Base-by-base conservation (phyloP, 2,113 vertebrate species). In the Lasiurus borealis region DNA sequence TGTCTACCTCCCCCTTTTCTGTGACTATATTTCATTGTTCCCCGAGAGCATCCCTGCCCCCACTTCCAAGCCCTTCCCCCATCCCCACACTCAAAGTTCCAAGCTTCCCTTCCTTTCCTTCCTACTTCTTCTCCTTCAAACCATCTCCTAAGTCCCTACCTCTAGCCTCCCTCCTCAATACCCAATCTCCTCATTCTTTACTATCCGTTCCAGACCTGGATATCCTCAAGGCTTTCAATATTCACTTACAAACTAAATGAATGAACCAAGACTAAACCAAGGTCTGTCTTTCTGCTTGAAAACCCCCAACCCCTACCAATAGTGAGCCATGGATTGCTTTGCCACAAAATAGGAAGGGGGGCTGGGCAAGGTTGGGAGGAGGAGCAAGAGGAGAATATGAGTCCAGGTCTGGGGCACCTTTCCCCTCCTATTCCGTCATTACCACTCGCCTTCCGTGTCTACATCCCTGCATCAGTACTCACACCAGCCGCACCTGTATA, bases 1-100 rank as follows among this genome's bases (percentile, higher is more conserved):
- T 96, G 88, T 92, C 96, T 96, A 66, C 36, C 59, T 72, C 93
- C 78, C 66, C 12, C 86, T 89, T 72, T 44, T 84, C 87, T 77
- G 77, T 97, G 94, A 97, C 97, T 95, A 34, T 21, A 73, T 91
- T 90, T 78, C 92, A 96, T 97, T 97, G 97, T 97, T 97, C 87
- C 73, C 59, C 27, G 34, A 57, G 18, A 85, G 68, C 87, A 87
- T 73, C 96, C 96, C 97, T 90, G 78, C 96, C 96, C 96, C 95
- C 95, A 85, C 88, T 23, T 81, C 68, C 68, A 78, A 88, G 73
- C n/a, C 48, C 34, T 90, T 83, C 48, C 57, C 57, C 31, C 59
- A 72, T 59, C 72, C 29, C 46, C 34, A 87, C 1, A 44, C 73
- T 44, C 90, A 54, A 34, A 86, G 73, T 44, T 90, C 88, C 81